Conservation (phyloP, 2,113 vertebrate genomes). For the Eurypyga helias region DNA sequence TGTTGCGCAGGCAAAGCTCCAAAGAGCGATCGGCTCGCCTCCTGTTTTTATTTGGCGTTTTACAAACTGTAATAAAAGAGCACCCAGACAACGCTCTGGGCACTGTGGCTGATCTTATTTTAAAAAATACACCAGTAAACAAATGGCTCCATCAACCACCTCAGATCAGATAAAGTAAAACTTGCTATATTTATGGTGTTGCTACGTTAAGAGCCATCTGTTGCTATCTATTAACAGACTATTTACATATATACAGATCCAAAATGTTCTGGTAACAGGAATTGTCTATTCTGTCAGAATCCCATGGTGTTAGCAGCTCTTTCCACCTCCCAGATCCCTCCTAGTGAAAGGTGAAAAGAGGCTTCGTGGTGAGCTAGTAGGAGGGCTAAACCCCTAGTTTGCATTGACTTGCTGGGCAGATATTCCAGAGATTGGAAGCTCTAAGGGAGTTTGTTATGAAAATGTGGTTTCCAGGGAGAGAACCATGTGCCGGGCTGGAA, state of each 20-base stretch:
- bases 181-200: background rate
- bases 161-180: constrained; percentile 43
- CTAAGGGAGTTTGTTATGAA: background rate
- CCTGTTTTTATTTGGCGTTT: constrained; percentile 18
- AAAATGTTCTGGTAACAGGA: background rate
- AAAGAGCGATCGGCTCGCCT: background rate
- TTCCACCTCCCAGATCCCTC: background rate
- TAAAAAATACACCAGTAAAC: constrained; percentile 35
- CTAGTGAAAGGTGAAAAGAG: background rate
- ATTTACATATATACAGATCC: background rate
- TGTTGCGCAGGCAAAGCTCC: constrained; percentile 16
- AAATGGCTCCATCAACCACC: constrained; percentile 29
- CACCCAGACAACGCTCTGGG: constrained; percentile 38
- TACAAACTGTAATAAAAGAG: constrained; percentile 44
- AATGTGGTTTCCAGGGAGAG: background rate
- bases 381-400: background rate
- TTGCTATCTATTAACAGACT: constrained; percentile 1
- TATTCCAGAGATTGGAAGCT: background rate
- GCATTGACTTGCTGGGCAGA: background rate
- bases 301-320: background rate
- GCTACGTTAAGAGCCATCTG: constrained; percentile 25
- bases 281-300: background rate
- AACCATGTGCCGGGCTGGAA: background rate
- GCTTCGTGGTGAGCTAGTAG: background rate
- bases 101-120: background rate